These are phyloP conservation scores for Margarornis squamiger DNA, from an alignment of 2,797 vertebrate species.

Conservation along the genomic window DNA sequence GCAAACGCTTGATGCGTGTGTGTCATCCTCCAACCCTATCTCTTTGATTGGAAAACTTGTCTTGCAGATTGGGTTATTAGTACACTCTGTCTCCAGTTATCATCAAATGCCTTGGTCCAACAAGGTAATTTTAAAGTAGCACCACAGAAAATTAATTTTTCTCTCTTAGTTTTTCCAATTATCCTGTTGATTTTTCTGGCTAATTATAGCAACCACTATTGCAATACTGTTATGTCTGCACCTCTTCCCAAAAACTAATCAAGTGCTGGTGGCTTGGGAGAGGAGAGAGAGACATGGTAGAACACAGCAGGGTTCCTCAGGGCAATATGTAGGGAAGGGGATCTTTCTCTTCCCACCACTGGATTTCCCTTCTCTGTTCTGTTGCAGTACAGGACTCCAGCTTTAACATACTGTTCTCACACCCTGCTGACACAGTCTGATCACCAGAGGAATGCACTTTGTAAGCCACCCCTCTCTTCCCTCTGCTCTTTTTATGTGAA, in stretches of 20 bases:
- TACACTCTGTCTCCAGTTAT: background rate
- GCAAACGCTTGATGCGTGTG: background rate
- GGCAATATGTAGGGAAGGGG: background rate
- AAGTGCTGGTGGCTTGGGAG: background rate
- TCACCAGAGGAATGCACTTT: background rate
- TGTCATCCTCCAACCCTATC: background rate
- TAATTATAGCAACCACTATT: background rate
- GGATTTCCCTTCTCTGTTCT: background rate
- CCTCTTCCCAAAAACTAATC: background rate
- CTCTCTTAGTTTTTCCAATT: background rate
- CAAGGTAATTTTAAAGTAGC: background rate
- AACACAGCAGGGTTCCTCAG: accelerated
- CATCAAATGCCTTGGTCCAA: background rate
- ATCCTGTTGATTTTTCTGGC: background rate
- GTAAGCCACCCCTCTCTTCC: background rate
- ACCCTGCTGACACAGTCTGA: background rate
- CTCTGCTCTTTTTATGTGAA: background rate
- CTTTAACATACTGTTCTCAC: background rate
- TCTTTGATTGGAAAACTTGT: background rate
- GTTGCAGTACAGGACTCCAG: background rate
- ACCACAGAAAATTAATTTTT: background rate
- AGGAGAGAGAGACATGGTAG: background rate
- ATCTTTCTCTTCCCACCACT: background rate
- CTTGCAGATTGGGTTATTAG: background rate
- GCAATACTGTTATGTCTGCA: background rate